phyloP scores from a whole-genome alignment of 2,797 vertebrate species.

The Taenioides sp. region DNA sequence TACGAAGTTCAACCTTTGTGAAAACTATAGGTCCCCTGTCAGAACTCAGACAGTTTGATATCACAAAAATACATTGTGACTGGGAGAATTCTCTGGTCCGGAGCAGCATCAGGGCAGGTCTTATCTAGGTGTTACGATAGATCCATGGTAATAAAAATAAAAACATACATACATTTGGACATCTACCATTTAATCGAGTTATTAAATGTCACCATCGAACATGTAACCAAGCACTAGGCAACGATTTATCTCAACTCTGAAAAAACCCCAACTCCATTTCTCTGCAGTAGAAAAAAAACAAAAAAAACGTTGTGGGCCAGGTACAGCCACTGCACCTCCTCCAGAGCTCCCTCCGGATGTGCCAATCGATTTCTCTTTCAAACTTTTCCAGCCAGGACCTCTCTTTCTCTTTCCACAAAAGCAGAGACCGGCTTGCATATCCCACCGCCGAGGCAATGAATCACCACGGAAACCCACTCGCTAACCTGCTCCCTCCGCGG shows the following conservation, averaged over 20 bases:
- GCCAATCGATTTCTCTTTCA: slow-evolving; percentile 63
- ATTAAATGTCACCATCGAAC: not conserved
- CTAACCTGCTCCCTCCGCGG: slow-evolving; percentile 60
- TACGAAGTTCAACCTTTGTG: no score
- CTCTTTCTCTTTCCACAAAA: slow-evolving; percentile 46
- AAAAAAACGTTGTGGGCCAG: slow-evolving; percentile 41
- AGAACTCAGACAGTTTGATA: no score
- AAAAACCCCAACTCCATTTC: slow-evolving; percentile 8
- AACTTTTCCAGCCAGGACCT: slow-evolving; percentile 55
- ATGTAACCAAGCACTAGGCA: not conserved
- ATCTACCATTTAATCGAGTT: not conserved
- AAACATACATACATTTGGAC: not conserved
- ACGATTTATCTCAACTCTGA: not conserved
- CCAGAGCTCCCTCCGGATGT: slow-evolving; percentile 35
- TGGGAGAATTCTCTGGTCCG: no score
- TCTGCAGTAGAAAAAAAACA: slow-evolving; percentile 51
- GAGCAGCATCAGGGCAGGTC: no score
- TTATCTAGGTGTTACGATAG: not conserved
- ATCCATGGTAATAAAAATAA: not conserved
- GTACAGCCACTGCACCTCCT: slow-evolving; percentile 58
- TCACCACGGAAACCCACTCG: slow-evolving; percentile 70
- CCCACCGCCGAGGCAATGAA: slow-evolving; percentile 57
- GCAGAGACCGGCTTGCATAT: slow-evolving; percentile 43
- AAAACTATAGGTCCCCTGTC: no score
- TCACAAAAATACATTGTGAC: no score